Conservation (phyloP, 2,797 vertebrate species). For the Artibeus jamaicensis region DNA sequence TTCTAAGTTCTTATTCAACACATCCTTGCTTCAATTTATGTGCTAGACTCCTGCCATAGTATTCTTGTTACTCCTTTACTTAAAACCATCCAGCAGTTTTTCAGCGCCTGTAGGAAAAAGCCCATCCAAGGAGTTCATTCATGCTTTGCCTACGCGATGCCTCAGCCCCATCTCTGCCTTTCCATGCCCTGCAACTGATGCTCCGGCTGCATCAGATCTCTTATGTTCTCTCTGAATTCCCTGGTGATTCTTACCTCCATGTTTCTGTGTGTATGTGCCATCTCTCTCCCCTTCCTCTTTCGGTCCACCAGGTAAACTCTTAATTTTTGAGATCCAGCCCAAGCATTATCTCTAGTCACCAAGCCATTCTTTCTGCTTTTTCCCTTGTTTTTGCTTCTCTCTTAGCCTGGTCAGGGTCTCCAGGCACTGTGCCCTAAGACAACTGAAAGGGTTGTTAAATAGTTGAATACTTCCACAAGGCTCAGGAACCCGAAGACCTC, state of each 20-base stretch:
- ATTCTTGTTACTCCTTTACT: background rate
- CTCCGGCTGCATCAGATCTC: background rate
- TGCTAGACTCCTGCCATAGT: background rate
- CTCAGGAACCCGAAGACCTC: background rate
- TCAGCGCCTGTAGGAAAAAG: background rate
- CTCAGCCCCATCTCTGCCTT: no score
- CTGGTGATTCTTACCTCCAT: background rate
- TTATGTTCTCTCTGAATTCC: background rate
- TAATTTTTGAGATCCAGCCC: background rate
- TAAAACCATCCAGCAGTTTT: background rate
- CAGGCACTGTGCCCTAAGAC: background rate
- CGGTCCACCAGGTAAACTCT: background rate
- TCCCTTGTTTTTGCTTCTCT: background rate
- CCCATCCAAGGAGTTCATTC: background rate
- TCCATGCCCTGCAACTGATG: rapidly evolving
- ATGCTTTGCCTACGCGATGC: background rate
- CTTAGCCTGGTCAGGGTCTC: background rate
- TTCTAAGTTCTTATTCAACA: background rate
- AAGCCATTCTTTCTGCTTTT: background rate
- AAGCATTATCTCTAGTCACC: background rate
- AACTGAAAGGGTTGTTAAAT: background rate
- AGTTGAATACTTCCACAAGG: background rate
- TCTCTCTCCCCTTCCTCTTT: background rate
- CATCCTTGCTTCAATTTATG: background rate
- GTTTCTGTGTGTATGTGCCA: background rate